Evolutionary conservation across 2,888 invertebrate species (phyloP), one percentile per base, ranked within the genome.

Genomic region (Aleiodes testaceus): DNA sequence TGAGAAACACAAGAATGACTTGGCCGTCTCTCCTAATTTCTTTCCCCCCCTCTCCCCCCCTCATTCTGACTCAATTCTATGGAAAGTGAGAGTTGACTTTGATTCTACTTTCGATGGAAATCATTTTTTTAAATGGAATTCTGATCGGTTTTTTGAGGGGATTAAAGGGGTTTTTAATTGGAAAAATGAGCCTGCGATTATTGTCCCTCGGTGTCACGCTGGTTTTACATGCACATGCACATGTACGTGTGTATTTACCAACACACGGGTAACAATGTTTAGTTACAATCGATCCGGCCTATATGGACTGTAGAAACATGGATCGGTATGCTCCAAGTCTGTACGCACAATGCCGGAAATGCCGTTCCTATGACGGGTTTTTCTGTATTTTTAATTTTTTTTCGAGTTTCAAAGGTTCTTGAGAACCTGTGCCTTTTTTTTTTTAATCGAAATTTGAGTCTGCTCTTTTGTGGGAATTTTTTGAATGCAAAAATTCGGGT

Each of bases 11-110:
- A 55, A 26, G n/a, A 22, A 55, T 55, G 55, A 44, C 65, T 68
- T 70, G 72, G 47, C 65, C 26, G 44, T 69, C 66, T 69, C 74
- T 69, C 74, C 70, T 72, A 69, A 47, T 66, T 45, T 20, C 44
- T 45, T 42, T 44, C 70, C 30, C 16, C 30, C 47, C 42, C 52
- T 30, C 20, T 47, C 2, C n/a, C 18, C 52, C 65, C 6, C 16
- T 44, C 14, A 22, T 26, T 63, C 44, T 52, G 18, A 61, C 50
- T 45, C 52, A 45, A 22, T 67, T 59, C 55, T 52, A 59, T 59
- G 42, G 65, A 68, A 67, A 63, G 67, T 70, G 68, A 59, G 59
- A 59, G 59, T 59, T 16, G 16, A 14, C 36, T 55, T 66, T 53
- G 47, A 55, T 55, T n/a, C 66, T 18, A 30, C 45, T 14, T n/a